Base-by-base conservation (phyloP, 2,797 vertebrate genomes). In the Sarcophilus harrisii region DNA sequence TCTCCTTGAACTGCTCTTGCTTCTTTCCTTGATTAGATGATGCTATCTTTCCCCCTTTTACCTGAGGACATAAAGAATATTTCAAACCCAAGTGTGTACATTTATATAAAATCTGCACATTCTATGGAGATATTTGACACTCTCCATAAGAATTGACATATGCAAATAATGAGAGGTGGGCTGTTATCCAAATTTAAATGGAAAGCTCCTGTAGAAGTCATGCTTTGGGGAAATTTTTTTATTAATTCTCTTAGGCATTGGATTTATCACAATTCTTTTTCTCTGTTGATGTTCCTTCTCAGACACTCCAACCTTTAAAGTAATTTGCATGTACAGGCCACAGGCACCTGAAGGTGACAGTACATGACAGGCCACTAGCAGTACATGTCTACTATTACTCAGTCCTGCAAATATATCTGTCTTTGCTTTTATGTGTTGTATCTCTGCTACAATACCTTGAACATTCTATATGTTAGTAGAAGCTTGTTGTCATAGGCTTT, bases 1-100 rank as follows among this genome's bases (percentile, higher is more conserved):
- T 99, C 99, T 98, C 99, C 99, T 99, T 99, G 99, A 99, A 99
- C 98, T 98, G 98, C 98, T 99, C 99, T 97, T 98, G 98, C 98
- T 98, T 97, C 94, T 98, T 97, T 96, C 98, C 99, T 99, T 99
- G 99, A 99, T 99, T 99, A 99, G 98, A 98, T 99, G 99, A 99
- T 99, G 98, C 97, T 99, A 99, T 99, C 99, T 96, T 98, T 99
- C 98, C 98, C 98, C 96, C 96, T 91, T 97, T 98, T 96, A 98
- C 97, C 92, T n/a, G 58, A 95, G 95, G 91, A 98, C 97, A 97
- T 97, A 98, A 94, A 95, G 66, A 98, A 90, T 62, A 59, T 96
- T 98, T 95, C 91, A 90, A 55, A 96, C 24, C 45, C n/a, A 92
- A 97, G 58, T 32, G 1, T 91, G 59, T 97, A 90, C 90, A 58